Base-by-base conservation (phyloP, 2,888 invertebrate genomes). In the Lithophane semibrunnea region DNA sequence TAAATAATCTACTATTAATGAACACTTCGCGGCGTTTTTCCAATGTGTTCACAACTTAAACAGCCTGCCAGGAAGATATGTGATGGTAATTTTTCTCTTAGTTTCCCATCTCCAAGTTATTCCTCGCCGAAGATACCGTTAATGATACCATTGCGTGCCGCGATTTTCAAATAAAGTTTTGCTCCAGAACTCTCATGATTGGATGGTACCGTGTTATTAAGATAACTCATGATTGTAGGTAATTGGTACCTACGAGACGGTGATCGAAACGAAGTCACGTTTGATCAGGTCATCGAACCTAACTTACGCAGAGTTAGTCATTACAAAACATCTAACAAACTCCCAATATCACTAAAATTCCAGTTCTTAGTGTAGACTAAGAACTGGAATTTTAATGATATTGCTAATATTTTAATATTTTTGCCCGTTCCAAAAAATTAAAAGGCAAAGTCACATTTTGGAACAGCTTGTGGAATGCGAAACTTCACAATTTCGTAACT, bases 181-280 rank as follows among this genome's bases (percentile, higher is more conserved):
- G 74, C 81, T 75, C 64, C 60, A 76, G 75, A 82, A 77, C 64
- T 83, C 42, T 67, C 73, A 37, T 83, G 77, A 79, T 79, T 71
- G 75, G 56, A 56, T 56, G 64, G 60, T 76, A 77, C 73, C 61
- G 69, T 84, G 74, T 86, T 79, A 87, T 88, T 86, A 86, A 66
- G 77, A 75, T 69, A 78, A 58, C 75, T 84, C 83, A 86, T 75
- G 80, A 88, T 77, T 82, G 63, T 42, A 54, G 66, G 66, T 88
- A 86, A 86, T 85, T 83, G 85, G 21, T 81, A 54, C 24, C 72
- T 70, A 68, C 16, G 49, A 69, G 70, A 61, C 70, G 70, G 64
- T 74, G 66, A 73, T 80, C 68, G 54, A 75, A 80, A 76, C 37
- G 69, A 58, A 86, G 80, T 88, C 87, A 87, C 88, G 88, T 81